Evolutionary conservation across 2,113 vertebrate genomes (phyloP).

Genomic region (Spermophilus dauricus): DNA sequence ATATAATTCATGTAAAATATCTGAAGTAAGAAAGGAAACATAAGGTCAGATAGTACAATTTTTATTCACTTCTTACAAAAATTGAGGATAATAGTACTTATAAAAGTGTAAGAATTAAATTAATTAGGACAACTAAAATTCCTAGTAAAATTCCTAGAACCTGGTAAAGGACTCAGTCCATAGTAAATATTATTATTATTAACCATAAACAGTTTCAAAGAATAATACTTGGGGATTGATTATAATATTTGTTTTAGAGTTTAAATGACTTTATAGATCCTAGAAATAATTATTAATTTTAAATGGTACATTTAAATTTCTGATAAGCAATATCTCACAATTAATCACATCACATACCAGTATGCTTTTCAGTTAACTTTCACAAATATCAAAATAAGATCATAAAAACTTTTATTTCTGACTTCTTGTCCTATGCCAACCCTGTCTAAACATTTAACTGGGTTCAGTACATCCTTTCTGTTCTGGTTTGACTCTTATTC

Average conservation of each 20-base stretch:
- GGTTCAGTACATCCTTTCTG: no score
- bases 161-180: not conserved
- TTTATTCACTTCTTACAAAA: not conserved
- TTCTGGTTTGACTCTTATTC: not conserved
- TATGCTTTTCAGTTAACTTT: not conserved
- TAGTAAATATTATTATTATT: not conserved
- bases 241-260: not conserved
- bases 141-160: not conserved
- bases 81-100: not conserved
- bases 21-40: not conserved
- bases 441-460: not conserved
- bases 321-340: not conserved
- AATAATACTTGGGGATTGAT: not conserved
- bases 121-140: not conserved
- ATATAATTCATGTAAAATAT: not conserved
- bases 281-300: constrained; percentile 35
- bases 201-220: not conserved
- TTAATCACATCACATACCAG: not conserved
- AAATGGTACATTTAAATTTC: not conserved
- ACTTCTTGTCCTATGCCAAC: not conserved
- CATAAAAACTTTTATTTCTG: not conserved
- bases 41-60: not conserved
- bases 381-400: not conserved
- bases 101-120: not conserved
- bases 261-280: not conserved